These are phyloP conservation scores for Pristiophorus japonicus DNA, from an alignment of 2,113 vertebrate species.

Conservation along the genomic window DNA sequence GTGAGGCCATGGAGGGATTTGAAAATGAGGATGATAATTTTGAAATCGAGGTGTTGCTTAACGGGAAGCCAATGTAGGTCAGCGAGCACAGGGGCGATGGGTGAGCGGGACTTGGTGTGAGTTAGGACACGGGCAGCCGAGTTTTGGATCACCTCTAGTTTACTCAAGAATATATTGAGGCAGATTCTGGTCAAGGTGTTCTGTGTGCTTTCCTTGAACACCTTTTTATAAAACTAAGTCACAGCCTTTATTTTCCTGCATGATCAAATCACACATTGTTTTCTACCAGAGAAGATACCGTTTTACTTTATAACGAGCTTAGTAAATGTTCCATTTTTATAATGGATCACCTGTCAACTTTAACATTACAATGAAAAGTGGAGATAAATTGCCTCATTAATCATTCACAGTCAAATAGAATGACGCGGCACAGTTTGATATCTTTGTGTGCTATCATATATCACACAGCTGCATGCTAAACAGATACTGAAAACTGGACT, in stretches of 20 bases:
- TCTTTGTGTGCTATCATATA: slow-evolving; percentile 42
- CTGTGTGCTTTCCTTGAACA: background rate
- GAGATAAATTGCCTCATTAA: slow-evolving; percentile 31
- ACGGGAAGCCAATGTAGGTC: too few species aligned
- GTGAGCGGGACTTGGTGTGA: too few species aligned
- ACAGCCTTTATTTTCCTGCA: background rate
- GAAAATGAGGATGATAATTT: too few species aligned
- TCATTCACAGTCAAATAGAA: slow-evolving; percentile 27
- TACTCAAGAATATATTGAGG: background rate
- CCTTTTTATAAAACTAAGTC: background rate
- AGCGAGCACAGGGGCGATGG: too few species aligned
- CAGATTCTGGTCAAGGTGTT: background rate
- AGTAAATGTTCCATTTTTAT: background rate
- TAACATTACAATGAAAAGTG: background rate
- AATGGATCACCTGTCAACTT: background rate
- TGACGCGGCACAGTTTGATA: background rate
- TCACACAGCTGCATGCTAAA: slow-evolving; percentile 50
- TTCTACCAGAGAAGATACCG: background rate
- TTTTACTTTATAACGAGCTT: background rate
- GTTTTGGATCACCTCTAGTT: too few species aligned
- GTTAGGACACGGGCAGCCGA: too few species aligned
- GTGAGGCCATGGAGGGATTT: too few species aligned
- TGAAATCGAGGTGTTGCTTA: too few species aligned
- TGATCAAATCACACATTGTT: background rate
- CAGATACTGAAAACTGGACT: slow-evolving; percentile 44